Conservation (phyloP, 2,888 invertebrate genomes). For the Tenodera sinensis region DNA sequence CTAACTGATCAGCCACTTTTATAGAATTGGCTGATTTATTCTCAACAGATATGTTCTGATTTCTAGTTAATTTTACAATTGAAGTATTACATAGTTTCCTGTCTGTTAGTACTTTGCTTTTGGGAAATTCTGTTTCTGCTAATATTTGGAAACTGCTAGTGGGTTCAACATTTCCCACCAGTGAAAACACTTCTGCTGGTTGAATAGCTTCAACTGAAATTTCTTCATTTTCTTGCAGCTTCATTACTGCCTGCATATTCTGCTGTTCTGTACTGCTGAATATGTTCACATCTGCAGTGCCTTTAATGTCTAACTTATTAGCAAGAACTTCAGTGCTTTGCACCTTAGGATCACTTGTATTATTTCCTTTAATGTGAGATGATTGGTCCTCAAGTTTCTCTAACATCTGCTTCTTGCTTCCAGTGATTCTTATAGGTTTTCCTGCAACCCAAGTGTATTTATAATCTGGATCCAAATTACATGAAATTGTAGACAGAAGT, state of each 20-base stretch:
- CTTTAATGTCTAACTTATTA: not conserved
- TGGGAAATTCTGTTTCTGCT: not conserved
- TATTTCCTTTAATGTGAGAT: not conserved
- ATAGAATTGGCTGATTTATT: not conserved
- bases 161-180: too few species aligned
- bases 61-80: not conserved
- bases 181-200: not conserved
- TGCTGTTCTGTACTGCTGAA: not conserved
- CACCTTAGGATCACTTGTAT: not conserved
- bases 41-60: not conserved
- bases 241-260: not conserved
- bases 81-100: not conserved
- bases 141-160: not conserved
- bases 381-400: not conserved
- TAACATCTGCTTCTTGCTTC: not conserved
- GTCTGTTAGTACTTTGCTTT: not conserved
- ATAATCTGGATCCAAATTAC: not conserved
- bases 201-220: not conserved
- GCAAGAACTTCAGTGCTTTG: not conserved
- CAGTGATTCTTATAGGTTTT: conserved; percentile 12
- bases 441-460: conserved; percentile 12
- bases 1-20: not conserved
- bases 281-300: not conserved
- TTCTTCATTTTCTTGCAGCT: not conserved
- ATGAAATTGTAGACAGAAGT: not conserved